Conservation (phyloP, 1,140 invertebrate genomes). For the Danaus melanippus region DNA sequence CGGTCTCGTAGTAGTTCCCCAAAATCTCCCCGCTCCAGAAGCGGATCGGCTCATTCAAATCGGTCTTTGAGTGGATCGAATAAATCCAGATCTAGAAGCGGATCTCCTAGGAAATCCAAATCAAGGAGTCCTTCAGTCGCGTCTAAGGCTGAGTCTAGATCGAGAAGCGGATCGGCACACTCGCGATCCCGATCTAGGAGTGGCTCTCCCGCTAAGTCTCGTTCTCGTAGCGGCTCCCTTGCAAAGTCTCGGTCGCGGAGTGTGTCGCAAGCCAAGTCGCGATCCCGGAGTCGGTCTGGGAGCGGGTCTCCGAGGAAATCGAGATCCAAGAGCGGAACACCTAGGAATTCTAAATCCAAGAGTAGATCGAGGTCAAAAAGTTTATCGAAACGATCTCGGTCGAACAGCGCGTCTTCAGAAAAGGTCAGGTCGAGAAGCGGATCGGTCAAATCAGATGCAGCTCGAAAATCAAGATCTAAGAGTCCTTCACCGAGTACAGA, state of each 20-base stretch:
- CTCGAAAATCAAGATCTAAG: conserved; percentile 15
- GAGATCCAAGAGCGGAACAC: conserved; percentile 21
- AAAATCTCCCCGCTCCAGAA: conserved; percentile 14
- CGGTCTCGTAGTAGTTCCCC: conserved; percentile 12
- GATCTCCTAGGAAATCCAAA: conserved; percentile 14
- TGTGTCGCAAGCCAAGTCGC: conserved; percentile 22
- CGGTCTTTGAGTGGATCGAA: conserved; percentile 11
- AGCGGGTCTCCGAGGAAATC: conserved; percentile 24
- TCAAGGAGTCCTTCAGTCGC: conserved; percentile 13
- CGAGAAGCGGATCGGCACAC: conserved; percentile 20
- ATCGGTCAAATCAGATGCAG: conserved; percentile 5
- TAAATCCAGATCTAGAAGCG: conserved; percentile 16
- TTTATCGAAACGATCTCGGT: conserved; percentile 21
- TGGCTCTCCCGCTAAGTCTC: conserved; percentile 13
- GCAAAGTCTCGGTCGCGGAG: conserved; percentile 16
- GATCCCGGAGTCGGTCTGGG: conserved; percentile 23
- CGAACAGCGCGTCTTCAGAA: conserved; percentile 19
- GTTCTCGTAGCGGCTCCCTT: conserved; percentile 17
- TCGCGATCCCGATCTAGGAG: conserved; percentile 8
- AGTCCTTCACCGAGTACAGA: conserved; percentile 10
- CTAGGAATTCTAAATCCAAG: conserved; percentile 21
- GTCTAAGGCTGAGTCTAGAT: conserved; percentile 10
- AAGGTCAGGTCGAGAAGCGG: conserved; percentile 7
- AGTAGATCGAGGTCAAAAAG: conserved; percentile 29
- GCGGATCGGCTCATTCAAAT: conserved; percentile 15